Evolutionary conservation across 2,797 vertebrate species (phyloP), one percentile per base, ranked within the genome.

Genomic region (Hipposideros larvatus): DNA sequence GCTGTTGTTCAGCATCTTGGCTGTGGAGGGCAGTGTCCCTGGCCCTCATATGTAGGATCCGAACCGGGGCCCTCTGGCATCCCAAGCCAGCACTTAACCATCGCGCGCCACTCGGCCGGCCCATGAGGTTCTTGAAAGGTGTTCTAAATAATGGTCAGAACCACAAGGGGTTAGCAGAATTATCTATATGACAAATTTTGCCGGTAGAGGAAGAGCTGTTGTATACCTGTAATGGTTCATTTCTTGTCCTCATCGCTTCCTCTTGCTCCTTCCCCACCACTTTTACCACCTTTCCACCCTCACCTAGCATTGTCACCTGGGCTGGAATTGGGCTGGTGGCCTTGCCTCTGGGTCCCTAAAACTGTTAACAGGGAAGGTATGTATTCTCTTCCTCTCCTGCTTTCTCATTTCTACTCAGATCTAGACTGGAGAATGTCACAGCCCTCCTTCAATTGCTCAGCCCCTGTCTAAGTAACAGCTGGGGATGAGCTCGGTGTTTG

Each of bases 141-240:
- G 11, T 82, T 87, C 61, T 94, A 75, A 95, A 53, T 91, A 91
- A 78, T 75, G 43, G 85, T 73, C 73, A 78, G 90, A 90, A 70
- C 34, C 41, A 41, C 14, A 8, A 66, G 63, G 74, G 21, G 18
- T 66, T 85, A 53, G 41, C 53, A 80, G 63, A 95, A 84, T 91
- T 93, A 88, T 82, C 95, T 90, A 43, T 34, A 13, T 82, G 84
- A 51, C 51, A 90, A 51, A 55, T 59, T 80, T 94, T 88, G 55
- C 82, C 37, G 43, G 31, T 63, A 65, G 65, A 84, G 48, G 34
- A 88, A 82, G n/a, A 37, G 31, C 51, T 71, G 5, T 65, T 37
- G 7, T 82, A 8, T 73, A 26, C 46, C 37, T 37, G 1, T 51
- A 7, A 51, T 85, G 46, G 41, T 51, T 88, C 53, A 92, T 10